Base-by-base conservation (phyloP, 92 coral and sea anemone species). In the Phymanthus crucifer region DNA sequence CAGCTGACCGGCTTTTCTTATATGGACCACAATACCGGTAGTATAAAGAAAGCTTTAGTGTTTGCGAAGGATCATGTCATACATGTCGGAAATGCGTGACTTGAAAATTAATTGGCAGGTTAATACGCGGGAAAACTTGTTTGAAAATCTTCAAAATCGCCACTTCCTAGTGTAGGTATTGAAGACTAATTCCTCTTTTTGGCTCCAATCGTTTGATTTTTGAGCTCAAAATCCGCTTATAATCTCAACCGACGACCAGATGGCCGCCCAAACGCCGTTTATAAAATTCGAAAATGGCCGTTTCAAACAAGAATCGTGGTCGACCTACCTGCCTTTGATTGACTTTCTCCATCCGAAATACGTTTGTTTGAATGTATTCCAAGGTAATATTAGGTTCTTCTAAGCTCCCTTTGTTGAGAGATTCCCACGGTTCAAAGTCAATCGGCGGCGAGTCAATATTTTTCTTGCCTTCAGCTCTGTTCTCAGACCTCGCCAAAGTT, bases 1-100 rank as follows among this genome's bases (percentile, higher is more conserved):
- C 86, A 82, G 86, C 80, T 82, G 86, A 82, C 86, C 86, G 86
- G 86, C 80, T 73, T 82, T 57, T 54, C 37, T 69, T 73, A 64
- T 64, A 70, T 46, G 71, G 40, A 32, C 21, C 0, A 52, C 43
- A 32, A 73, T 80, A 70, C n/a, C n/a, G n/a, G n/a, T n/a, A n/a
- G 14, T 43, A 16, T 46, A 34, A 31, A 78, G 67, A 72, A 17
- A 11, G 48, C 37, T 77, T 40, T 69, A 64, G 72, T 77, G 54
- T 77, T 61, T 77, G 72, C 70, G 40, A 61, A 52, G 54, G 72
- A 61, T n/a, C 73, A 69, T 69, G 73, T 34, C 73, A 69, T 46
- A 8, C 81, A 26, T 23, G 45, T 24, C 72, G 72, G 81, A 77
- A 61, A 77, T 77, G 81, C 72, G 80, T 64, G 81, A 77, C 81